Percentiles rank a stretch among this genome's conserved stretches.
phyloP scores from a whole-genome alignment of 92 coral and sea anemone genomes.

The Ricordea florida region DNA sequence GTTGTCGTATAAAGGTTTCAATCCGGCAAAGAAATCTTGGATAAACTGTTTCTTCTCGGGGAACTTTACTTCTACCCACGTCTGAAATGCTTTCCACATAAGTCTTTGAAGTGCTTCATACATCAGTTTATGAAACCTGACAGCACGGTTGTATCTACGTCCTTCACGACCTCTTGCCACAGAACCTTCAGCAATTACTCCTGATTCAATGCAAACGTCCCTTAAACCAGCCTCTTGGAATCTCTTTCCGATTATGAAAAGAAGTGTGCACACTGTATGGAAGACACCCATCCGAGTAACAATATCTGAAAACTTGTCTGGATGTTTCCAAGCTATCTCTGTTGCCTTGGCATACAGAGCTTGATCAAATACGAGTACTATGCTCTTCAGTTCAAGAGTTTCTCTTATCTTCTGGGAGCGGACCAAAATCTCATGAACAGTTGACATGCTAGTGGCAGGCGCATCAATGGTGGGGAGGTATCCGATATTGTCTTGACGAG shows the following conservation, averaged over 20 bases:
- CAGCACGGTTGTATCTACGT: slow-evolving; percentile 55
- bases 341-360: slow-evolving; percentile 71
- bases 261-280: slow-evolving; percentile 46
- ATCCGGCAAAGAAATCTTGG: slow-evolving; percentile 23
- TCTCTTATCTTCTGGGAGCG: slow-evolving; percentile 47
- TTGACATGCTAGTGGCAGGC: slow-evolving; percentile 69
- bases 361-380: slow-evolving; percentile 68
- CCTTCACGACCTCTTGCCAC: slow-evolving; percentile 63
- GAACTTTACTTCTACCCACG: slow-evolving; percentile 25
- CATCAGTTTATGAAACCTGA: slow-evolving; percentile 60
- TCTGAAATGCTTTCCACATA: slow-evolving; percentile 25
- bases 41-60: slow-evolving; percentile 5
- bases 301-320: slow-evolving; percentile 30
- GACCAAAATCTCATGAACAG: slow-evolving; percentile 51
- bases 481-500: slow-evolving; percentile 43
- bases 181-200: slow-evolving; percentile 65
- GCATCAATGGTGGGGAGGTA: slow-evolving; percentile 67
- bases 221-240: slow-evolving; percentile 68
- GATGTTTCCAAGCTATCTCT: slow-evolving; percentile 65
- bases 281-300: slow-evolving; percentile 61
- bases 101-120: too few species aligned
- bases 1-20: slow-evolving; percentile 16
- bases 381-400: slow-evolving; percentile 20
- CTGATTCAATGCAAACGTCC: slow-evolving; percentile 64
- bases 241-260: slow-evolving; percentile 52